Percentiles rank a stretch among this genome's conserved stretches.
phyloP scores from a whole-genome alignment of 1,140 invertebrate species.

The Sesamia nonagrioides region DNA sequence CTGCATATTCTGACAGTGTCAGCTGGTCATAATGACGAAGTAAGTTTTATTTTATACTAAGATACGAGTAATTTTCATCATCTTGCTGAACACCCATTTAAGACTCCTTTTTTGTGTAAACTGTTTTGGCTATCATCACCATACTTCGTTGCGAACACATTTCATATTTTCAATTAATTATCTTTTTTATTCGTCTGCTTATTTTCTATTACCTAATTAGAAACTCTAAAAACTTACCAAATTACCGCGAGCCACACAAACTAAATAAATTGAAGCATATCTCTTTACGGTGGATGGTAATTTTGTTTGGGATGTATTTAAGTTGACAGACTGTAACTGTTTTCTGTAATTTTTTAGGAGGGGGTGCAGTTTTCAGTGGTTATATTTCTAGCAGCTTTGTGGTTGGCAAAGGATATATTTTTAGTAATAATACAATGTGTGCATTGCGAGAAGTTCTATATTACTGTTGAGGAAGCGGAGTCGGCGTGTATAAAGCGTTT shows the following conservation, averaged over 20 bases:
- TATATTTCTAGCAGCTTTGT: neutral
- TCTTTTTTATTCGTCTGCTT: too few relatives aligned
- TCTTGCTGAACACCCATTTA: neutral
- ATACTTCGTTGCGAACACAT: too few relatives aligned
- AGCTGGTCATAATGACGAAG: neutral
- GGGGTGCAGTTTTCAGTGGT: neutral
- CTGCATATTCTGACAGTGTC: neutral
- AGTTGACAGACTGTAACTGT: neutral
- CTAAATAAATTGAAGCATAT: neutral
- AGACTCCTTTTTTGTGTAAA: too few relatives aligned
- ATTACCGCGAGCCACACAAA: too few relatives aligned
- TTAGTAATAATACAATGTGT: conserved; percentile 17
- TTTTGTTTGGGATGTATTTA: neutral
- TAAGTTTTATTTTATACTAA: neutral
- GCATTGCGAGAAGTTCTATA: conserved; percentile 40
- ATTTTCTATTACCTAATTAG: too few relatives aligned
- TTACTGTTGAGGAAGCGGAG: neutral
- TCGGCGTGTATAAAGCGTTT: conserved; percentile 19
- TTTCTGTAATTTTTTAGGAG: neutral
- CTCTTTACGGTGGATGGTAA: neutral
- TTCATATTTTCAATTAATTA: too few relatives aligned
- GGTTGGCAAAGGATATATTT: conserved; percentile 28
- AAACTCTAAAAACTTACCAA: too few relatives aligned
- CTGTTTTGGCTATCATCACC: too few relatives aligned
- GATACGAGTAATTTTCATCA: neutral